Base-by-base conservation (phyloP, 1,140 invertebrate species). In the Anoplophora glabripennis region DNA sequence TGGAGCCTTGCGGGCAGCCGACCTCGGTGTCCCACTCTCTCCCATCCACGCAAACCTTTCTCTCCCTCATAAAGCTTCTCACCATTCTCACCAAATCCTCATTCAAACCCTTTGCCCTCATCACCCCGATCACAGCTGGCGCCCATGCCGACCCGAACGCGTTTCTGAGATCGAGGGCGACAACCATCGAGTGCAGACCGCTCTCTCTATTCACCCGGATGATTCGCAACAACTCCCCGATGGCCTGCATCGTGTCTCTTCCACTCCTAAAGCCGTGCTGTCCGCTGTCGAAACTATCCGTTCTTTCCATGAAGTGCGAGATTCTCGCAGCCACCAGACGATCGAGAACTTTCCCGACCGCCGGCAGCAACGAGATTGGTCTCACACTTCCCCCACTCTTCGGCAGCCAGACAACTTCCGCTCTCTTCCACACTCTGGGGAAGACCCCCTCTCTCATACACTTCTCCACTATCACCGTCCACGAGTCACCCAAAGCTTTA, bases 1-100 rank as follows among this genome's bases (percentile, higher is more conserved):
- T 41, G 41, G 42, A 49, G 0, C 65, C 67, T 47, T 69, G 59
- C 5, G 63, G 65, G 33, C 67, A 69, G 5, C 67, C 67, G 21
- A 42, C 53, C 2, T 40, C 38, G 2, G 14, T 3, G 5, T 28
- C 21, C 21, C 21, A 28, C 5, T 28, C 21, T 5, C 21, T 28
- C 5, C 21, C 21, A 3, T 28, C 21, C 21, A 28, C 21, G 21
- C 21, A 28, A 3, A 28, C 21, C 21, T 28, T 28, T 28, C 21
- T 28, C 21, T 28, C 21, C 21, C 2, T 28, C 21, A 28, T 28
- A 5, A 28, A 28, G 21, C 21, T 28, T 5, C 5, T 28, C 2
- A 5, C 21, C 21, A 28, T 5, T 28, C 21, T 2, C 5, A 28
- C 21, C 5, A 28, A 28, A 3, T 28, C 21, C 5, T 28, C 21